Evolutionary conservation across 2,797 vertebrate species (phyloP).

Genomic region (Oreonectes daqikongensis): DNA sequence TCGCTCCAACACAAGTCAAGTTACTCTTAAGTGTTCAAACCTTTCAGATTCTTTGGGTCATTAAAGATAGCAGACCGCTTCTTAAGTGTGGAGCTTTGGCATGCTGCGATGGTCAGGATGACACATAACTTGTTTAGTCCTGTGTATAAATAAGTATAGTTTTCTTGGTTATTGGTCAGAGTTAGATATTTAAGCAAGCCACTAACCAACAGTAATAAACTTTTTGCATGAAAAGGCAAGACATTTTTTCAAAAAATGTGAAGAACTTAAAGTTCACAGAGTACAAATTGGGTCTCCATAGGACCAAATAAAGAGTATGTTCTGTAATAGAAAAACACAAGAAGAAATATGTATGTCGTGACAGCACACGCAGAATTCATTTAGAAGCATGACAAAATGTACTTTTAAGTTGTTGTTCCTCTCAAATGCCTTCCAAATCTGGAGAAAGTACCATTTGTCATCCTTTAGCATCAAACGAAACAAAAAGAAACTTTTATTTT

Average conservation of each 20-base stretch:
- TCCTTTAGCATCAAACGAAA: constrained; percentile 36
- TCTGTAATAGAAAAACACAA: background rate
- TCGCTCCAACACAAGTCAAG: background rate
- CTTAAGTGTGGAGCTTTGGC: background rate
- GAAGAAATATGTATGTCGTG: background rate
- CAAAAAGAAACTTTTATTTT: constrained; percentile 21
- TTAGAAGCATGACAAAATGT: constrained; percentile 9
- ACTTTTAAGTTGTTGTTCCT: constrained; percentile 17
- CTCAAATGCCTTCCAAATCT: constrained; percentile 20
- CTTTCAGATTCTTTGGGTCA: constrained; percentile 8
- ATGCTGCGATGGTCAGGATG: background rate
- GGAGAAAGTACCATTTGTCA: constrained; percentile 27
- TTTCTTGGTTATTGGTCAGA: background rate
- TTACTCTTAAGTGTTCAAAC: background rate
- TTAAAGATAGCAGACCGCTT: constrained; percentile 10
- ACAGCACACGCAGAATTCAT: background rate
- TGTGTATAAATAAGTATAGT: background rate
- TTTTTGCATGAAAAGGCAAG: background rate
- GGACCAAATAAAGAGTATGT: background rate
- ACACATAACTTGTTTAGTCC: background rate
- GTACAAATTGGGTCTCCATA: background rate
- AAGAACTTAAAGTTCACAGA: constrained; percentile 6
- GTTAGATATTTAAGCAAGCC: background rate
- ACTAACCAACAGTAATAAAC: background rate
- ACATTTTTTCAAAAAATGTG: too few relatives aligned